Percentiles rank a stretch among this genome's conserved stretches.
These are phyloP conservation scores for Diogma glabrata DNA, from an alignment of 2,888 invertebrate genomes.

Conservation along the genomic window DNA sequence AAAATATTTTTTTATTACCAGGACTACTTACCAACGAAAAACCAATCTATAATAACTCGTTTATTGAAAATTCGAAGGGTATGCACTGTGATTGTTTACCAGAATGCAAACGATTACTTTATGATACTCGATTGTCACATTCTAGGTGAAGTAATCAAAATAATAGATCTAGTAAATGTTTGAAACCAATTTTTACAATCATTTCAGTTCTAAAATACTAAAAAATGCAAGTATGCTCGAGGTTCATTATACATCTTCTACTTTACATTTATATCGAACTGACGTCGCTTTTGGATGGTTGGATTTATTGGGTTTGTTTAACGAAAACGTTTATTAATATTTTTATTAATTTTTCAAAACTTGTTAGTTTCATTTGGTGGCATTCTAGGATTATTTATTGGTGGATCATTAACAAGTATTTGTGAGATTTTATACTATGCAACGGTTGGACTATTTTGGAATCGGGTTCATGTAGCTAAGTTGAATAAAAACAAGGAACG, in stretches of 20 bases:
- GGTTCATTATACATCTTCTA: no score
- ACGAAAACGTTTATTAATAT: background rate
- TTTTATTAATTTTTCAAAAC: background rate
- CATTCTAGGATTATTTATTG: background rate
- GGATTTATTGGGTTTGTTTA: slow-evolving; percentile 1
- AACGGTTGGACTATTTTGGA: slow-evolving; percentile 1
- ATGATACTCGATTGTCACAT: no score
- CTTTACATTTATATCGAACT: background rate
- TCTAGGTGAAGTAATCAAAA: no score
- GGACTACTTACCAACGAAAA: slow-evolving; percentile 23
- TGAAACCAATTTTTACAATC: no score
- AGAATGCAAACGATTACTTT: slow-evolving; percentile 27
- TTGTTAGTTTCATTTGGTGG: background rate
- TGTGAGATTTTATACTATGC: background rate
- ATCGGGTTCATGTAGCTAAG: no score
- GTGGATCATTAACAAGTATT: background rate
- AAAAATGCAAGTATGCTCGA: no score
- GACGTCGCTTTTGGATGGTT: slow-evolving; percentile 1
- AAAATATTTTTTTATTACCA: background rate
- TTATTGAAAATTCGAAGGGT: slow-evolving; percentile 27
- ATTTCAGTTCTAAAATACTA: no score
- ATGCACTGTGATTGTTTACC: slow-evolving; percentile 31
- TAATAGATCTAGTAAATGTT: no score
- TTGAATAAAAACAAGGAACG: no score
- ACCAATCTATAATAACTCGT: slow-evolving; percentile 25